A percentile compares a stretch with the other conserved stretches of the same genome.
Conservation (phyloP, 2,797 vertebrate genomes). For the Anabas testudineus region DNA sequence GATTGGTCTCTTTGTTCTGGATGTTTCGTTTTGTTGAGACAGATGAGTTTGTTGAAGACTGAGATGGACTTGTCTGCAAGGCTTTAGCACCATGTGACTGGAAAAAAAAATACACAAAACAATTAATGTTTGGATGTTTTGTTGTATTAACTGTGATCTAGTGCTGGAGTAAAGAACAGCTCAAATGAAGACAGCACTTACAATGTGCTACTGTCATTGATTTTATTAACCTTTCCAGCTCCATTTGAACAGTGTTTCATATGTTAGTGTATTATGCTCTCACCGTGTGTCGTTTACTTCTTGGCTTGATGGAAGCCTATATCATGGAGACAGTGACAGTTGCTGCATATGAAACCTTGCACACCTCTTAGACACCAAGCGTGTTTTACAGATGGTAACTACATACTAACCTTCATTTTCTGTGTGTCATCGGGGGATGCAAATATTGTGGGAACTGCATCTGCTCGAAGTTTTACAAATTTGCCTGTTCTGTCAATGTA, state of each 20-base stretch:
- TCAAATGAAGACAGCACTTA: neutral
- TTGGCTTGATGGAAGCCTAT: conserved; percentile 45
- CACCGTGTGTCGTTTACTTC: conserved; percentile 64
- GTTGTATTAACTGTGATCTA: neutral
- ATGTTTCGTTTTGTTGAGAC: neutral
- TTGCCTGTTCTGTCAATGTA: conserved; percentile 69
- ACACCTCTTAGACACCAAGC: neutral
- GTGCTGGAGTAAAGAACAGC: neutral
- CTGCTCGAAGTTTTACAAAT: conserved; percentile 66
- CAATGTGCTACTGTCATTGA: neutral
- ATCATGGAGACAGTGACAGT: conserved; percentile 3
- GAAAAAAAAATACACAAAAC: conserved; percentile 8
- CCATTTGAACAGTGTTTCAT: neutral
- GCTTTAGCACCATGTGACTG: conserved; percentile 45
- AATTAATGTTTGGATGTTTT: neutral
- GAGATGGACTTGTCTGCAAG: conserved; percentile 20
- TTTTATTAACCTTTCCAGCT: neutral
- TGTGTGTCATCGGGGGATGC: conserved; percentile 31
- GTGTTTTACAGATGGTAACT: neutral
- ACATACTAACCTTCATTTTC: conserved; percentile 55
- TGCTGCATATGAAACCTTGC: neutral
- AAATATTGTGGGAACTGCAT: conserved; percentile 81
- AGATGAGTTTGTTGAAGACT: neutral
- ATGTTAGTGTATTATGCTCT: conserved; percentile 4
- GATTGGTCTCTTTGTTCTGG: conserved; percentile 34